Evolutionary conservation across 2,888 invertebrate species (phyloP).

Genomic region (Nemotelus pantherinus): DNA sequence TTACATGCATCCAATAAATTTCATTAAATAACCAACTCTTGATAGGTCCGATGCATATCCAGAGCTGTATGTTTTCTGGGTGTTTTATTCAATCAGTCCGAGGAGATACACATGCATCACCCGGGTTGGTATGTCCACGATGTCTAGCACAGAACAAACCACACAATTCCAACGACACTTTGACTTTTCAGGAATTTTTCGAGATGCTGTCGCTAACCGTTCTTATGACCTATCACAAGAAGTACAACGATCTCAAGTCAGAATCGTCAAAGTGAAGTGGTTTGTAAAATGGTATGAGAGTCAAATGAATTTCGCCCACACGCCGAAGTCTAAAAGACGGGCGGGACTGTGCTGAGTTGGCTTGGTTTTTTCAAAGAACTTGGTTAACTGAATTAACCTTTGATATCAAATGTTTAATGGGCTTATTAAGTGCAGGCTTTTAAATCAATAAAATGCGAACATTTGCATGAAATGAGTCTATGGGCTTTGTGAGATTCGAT

Average conservation of each 20-base stretch:
- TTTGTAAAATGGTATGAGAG: neutral
- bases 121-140: too few species aligned
- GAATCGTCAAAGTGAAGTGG: neutral
- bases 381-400: slow-evolving; percentile 11
- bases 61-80: too few species aligned
- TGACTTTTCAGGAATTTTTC: neutral
- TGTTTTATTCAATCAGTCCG: too few species aligned
- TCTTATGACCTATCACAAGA: slow-evolving; percentile 6
- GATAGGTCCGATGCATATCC: too few species aligned
- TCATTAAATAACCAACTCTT: neutral
- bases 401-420: neutral
- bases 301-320: slow-evolving; percentile 11
- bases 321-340: too few species aligned
- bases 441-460: too few species aligned
- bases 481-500: too few species aligned
- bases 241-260: neutral
- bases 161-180: neutral
- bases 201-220: neutral
- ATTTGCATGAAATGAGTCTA: too few species aligned
- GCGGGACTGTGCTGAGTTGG: neutral
- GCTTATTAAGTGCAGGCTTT: too few species aligned
- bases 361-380: neutral
- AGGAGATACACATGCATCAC: too few species aligned
- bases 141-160: neutral
- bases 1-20: slow-evolving; percentile 12